A percentile compares a stretch with the other conserved stretches of the same genome.
Evolutionary conservation across 2,888 invertebrate genomes (phyloP).

Genomic region (Calameuta idolon): DNA sequence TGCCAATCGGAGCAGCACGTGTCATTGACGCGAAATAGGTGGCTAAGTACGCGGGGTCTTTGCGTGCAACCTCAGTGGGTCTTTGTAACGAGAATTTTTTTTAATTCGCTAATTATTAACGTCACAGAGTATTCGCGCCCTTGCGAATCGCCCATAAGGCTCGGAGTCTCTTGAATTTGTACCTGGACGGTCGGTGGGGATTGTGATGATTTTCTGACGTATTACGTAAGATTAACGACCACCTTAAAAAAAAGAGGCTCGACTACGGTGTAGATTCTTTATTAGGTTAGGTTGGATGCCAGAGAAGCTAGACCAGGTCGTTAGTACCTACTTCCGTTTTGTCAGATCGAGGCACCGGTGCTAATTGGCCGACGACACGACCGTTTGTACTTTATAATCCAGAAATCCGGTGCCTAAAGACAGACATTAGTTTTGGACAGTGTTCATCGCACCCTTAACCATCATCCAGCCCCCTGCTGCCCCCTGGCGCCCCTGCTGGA

Average conservation of each 20-base stretch:
- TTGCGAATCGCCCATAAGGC: not conserved
- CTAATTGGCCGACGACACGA: slow-evolving; percentile 15
- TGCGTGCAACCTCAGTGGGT: slow-evolving; percentile 16
- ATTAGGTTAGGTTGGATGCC: not conserved
- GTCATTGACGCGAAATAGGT: slow-evolving; percentile 47
- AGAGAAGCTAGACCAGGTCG: not conserved
- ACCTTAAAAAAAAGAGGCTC: not conserved
- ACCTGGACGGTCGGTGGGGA: too few species aligned
- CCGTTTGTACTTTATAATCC: slow-evolving; percentile 17
- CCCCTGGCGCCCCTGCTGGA: not conserved
- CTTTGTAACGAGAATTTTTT: slow-evolving; percentile 45
- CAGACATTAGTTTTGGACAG: slow-evolving; percentile 14
- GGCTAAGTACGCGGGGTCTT: slow-evolving; percentile 31
- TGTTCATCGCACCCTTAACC: slow-evolving; percentile 10
- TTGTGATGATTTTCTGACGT: not conserved
- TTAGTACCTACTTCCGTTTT: not conserved
- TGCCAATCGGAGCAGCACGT: slow-evolving; percentile 64
- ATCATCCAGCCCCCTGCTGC: slow-evolving; percentile 14
- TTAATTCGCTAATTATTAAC: slow-evolving; percentile 52
- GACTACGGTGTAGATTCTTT: not conserved
- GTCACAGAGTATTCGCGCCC: slow-evolving; percentile 10
- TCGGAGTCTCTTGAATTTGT: not conserved
- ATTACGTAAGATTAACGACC: not conserved
- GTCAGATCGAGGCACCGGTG: not conserved
- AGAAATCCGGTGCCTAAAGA: slow-evolving; percentile 22